phyloP scores from a whole-genome alignment of 2,888 invertebrate genomes.

The Ischnura elegans region DNA sequence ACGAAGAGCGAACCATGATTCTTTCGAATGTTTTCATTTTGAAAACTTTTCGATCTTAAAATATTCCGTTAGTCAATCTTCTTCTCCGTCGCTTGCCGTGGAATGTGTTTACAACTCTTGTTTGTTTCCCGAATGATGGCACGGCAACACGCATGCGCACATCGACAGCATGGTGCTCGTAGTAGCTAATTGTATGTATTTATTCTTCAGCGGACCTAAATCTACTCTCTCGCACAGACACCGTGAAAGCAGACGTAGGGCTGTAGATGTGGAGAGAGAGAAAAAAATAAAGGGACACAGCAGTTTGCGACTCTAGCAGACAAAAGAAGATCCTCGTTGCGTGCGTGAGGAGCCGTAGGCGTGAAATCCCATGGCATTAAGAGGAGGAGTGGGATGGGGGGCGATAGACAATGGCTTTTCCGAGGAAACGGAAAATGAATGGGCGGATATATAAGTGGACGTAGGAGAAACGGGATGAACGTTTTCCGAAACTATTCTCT shows the following conservation, averaged over 20 bases:
- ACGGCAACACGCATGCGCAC: neutral
- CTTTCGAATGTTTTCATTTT: neutral
- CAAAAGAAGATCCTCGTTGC: neutral
- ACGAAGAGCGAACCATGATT: no score
- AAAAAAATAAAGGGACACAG: neutral
- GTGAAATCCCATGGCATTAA: slow-evolving; percentile 30
- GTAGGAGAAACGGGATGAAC: slow-evolving; percentile 29
- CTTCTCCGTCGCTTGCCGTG: neutral
- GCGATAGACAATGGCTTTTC: slow-evolving; percentile 2
- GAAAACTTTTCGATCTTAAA: neutral
- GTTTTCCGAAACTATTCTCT: neutral
- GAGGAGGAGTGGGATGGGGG: neutral
- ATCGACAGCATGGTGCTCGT: neutral
- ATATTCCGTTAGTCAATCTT: neutral
- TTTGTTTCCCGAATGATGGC: neutral
- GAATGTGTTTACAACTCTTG: neutral
- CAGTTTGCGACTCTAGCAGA: neutral
- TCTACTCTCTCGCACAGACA: neutral
- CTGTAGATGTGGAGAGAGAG: neutral
- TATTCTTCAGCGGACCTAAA: slow-evolving; percentile 15
- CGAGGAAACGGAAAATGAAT: slow-evolving; percentile 35
- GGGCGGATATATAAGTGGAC: slow-evolving; percentile 35
- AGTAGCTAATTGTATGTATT: slow-evolving; percentile 14
- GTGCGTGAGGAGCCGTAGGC: slow-evolving; percentile 16
- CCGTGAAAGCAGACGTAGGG: no score